Percentiles rank a stretch among this genome's conserved stretches.
Evolutionary conservation across 2,113 vertebrate genomes (phyloP).

Genomic region (Scopus umbretta): DNA sequence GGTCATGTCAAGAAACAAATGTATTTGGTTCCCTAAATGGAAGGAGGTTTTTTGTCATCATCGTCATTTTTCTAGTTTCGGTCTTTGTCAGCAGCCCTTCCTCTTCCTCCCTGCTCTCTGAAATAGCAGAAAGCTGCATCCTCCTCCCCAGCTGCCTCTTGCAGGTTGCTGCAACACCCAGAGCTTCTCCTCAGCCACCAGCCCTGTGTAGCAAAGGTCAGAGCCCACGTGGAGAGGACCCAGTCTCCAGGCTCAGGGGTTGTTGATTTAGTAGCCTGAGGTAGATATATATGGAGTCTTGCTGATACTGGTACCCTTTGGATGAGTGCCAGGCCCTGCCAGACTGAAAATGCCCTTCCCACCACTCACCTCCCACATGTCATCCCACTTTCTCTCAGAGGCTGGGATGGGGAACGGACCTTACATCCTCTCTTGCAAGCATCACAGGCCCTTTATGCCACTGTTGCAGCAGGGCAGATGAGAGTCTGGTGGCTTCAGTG

Average conservation of each 20-base stretch:
- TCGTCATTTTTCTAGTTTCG: conserved; percentile 31
- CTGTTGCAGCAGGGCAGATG: background rate
- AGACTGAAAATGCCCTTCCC: background rate
- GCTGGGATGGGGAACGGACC: background rate
- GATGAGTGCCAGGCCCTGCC: background rate
- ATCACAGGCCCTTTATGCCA: background rate
- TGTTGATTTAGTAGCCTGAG: background rate
- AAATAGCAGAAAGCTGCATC: conserved; percentile 34
- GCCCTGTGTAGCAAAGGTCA: background rate
- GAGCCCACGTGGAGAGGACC: background rate
- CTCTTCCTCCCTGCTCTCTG: conserved; percentile 14
- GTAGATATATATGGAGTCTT: background rate
- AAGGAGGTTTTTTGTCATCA: background rate
- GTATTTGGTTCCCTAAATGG: conserved; percentile 6
- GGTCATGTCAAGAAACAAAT: background rate
- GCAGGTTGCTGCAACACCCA: background rate
- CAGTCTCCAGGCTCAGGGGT: background rate
- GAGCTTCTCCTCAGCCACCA: background rate
- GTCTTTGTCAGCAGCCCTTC: conserved; percentile 43
- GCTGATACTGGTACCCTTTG: background rate
- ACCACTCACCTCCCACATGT: accelerated
- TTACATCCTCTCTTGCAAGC: background rate
- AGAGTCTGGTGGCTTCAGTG: background rate
- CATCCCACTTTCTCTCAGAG: background rate
- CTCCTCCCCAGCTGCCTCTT: conserved; percentile 1